These are phyloP conservation scores for Leptodirus hochenwartii DNA, from an alignment of 2,888 invertebrate genomes.

Conservation along the genomic window DNA sequence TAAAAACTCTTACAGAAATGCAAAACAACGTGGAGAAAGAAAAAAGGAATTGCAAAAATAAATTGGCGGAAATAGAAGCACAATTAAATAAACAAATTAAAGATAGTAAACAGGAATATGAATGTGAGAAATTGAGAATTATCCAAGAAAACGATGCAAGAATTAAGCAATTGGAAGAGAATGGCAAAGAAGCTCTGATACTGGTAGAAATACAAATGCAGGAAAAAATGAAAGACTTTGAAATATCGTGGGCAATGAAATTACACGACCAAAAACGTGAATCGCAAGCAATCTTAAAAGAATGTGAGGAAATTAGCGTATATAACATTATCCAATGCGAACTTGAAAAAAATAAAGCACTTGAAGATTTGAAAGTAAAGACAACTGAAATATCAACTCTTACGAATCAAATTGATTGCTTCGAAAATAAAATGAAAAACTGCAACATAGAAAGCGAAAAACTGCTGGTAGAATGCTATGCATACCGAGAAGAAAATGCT, in stretches of 20 bases:
- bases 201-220: slow-evolving; percentile 25
- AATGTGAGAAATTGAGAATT: slow-evolving; percentile 19
- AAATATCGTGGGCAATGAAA: slow-evolving; percentile 25
- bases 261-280: slow-evolving; percentile 28
- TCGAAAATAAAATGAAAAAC: slow-evolving; percentile 12
- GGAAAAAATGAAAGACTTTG: slow-evolving; percentile 28
- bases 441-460: too few species aligned
- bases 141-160: slow-evolving; percentile 17
- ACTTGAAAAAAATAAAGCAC: slow-evolving; percentile 29
- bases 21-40: slow-evolving; percentile 18
- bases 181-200: slow-evolving; percentile 24
- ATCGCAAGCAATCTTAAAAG: slow-evolving; percentile 31
- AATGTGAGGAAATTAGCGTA: slow-evolving; percentile 35
- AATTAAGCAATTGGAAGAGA: slow-evolving; percentile 24
- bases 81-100: slow-evolving; percentile 14
- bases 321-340: slow-evolving; percentile 34
- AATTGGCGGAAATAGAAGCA: slow-evolving; percentile 15
- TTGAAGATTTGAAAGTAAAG: slow-evolving; percentile 13
- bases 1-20: slow-evolving; percentile 19
- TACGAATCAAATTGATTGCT: slow-evolving; percentile 10
- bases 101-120: slow-evolving; percentile 18
- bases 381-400: slow-evolving; percentile 12
- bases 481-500: slow-evolving; percentile 10
- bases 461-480: too few species aligned
- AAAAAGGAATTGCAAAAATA: slow-evolving; percentile 14